A percentile compares a stretch with the other conserved stretches of the same genome.
Evolutionary conservation across 2,113 vertebrate genomes (phyloP).

Genomic region (Callithrix jacchus): DNA sequence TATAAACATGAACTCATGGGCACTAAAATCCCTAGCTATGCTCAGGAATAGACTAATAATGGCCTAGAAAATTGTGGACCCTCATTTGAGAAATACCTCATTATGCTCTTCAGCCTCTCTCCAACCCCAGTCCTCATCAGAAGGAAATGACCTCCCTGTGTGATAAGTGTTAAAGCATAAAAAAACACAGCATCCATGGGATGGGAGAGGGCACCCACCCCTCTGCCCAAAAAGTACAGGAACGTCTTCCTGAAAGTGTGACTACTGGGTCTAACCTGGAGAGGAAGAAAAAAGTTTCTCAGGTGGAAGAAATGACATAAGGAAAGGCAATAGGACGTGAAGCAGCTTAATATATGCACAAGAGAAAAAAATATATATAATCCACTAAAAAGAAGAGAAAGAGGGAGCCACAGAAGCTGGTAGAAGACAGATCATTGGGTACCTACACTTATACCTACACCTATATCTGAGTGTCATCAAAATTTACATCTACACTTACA

Average conservation of each 20-base stretch:
- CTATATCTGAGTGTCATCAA: fast-evolving
- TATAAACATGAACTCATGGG: neutral
- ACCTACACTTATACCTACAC: neutral
- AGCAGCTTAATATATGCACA: neutral
- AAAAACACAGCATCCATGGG: neutral
- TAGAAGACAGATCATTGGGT: fast-evolving
- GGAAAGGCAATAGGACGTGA: neutral
- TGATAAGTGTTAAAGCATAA: neutral
- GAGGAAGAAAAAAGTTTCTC: neutral
- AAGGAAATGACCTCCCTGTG: neutral
- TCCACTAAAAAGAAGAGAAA: neutral
- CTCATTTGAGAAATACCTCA: neutral
- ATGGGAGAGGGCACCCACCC: neutral
- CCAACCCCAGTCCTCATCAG: fast-evolving
- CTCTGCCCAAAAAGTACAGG: too few species aligned
- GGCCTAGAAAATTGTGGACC: neutral
- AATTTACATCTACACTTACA: too few species aligned
- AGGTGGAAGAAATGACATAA: neutral
- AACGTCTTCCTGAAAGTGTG: neutral
- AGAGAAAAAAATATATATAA: neutral
- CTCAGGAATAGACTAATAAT: neutral
- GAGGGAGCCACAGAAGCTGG: neutral
- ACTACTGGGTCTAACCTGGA: neutral
- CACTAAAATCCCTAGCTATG: neutral
- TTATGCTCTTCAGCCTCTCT: neutral